A percentile compares a stretch with the other conserved stretches of the same genome.
phyloP scores from a whole-genome alignment of 2,797 vertebrate species.

The Melanotaenia boesemani region DNA sequence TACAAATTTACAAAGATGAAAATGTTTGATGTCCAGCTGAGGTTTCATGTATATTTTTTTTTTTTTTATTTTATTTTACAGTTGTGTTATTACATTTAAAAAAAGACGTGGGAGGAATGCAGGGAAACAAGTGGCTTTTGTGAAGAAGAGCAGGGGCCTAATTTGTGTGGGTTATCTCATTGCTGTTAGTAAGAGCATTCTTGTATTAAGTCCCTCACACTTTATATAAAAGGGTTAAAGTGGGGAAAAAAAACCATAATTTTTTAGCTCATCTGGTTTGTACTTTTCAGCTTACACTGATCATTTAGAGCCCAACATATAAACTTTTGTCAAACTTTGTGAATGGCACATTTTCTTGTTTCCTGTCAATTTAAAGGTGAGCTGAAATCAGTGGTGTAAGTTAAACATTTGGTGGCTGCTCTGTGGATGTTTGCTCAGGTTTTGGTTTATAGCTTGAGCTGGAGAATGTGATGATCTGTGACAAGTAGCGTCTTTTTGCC shows the following conservation, averaged over 20 bases:
- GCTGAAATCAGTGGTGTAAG: background rate
- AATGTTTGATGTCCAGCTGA: constrained; percentile 1
- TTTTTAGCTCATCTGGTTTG: no score
- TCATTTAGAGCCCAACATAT: background rate
- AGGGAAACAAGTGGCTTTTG: constrained; percentile 67
- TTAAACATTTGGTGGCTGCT: background rate
- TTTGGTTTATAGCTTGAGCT: no score
- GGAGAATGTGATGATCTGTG: no score
- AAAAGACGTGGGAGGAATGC: background rate
- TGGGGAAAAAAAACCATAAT: no score
- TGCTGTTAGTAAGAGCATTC: constrained; percentile 26
- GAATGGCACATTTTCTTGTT: background rate
- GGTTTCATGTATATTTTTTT: background rate
- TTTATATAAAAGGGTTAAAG: no score
- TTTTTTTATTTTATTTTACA: no score
- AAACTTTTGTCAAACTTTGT: background rate
- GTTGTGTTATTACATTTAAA: constrained; percentile 23
- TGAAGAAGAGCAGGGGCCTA: constrained; percentile 63
- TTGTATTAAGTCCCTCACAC: constrained; percentile 9
- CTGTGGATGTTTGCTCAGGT: no score
- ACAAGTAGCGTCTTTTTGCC: background rate
- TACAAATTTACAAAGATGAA: background rate
- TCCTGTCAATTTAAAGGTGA: background rate
- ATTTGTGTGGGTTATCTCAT: constrained; percentile 42
- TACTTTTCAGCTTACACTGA: background rate